Percentiles rank a stretch among this genome's conserved stretches.
These are phyloP conservation scores for Protaetia brevitarsis DNA, from an alignment of 1,140 invertebrate genomes.

Conservation along the genomic window DNA sequence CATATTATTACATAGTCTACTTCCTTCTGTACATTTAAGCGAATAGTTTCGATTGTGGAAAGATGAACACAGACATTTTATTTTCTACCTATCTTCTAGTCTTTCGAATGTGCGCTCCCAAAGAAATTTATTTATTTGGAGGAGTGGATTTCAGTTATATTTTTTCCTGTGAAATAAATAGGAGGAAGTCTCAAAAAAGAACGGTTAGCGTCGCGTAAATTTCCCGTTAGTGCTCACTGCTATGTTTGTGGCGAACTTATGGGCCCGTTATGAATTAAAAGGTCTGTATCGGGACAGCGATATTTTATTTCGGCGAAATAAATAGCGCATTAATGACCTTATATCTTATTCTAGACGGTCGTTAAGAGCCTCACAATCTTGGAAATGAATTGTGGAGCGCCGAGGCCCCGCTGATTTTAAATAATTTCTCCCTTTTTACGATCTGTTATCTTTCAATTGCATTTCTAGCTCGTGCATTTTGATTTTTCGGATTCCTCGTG, in stretches of 20 bases:
- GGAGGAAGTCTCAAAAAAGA: not conserved
- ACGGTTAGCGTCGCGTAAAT: not conserved
- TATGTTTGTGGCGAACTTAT: not conserved
- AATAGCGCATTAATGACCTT: constrained; percentile 32
- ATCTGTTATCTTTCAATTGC: not conserved
- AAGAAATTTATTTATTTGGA: no score
- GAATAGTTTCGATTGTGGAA: no score
- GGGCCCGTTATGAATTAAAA: constrained; percentile 5
- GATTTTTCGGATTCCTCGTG: not conserved
- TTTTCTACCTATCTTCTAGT: no score
- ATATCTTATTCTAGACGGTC: constrained; percentile 25
- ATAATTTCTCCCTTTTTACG: not conserved
- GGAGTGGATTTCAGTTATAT: no score
- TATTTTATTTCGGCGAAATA: constrained; percentile 29
- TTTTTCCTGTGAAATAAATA: not conserved
- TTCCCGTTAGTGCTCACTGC: not conserved
- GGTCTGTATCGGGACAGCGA: constrained; percentile 20
- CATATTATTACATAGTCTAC: no score
- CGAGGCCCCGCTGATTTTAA: not conserved
- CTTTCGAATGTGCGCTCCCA: no score
- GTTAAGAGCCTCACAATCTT: constrained; percentile 26
- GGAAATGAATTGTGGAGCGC: not conserved
- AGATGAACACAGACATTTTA: no score
- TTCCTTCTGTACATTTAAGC: no score
- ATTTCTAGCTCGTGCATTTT: not conserved